Base-by-base conservation (phyloP, 2,888 invertebrate genomes). In the Drosophila percnosoma region DNA sequence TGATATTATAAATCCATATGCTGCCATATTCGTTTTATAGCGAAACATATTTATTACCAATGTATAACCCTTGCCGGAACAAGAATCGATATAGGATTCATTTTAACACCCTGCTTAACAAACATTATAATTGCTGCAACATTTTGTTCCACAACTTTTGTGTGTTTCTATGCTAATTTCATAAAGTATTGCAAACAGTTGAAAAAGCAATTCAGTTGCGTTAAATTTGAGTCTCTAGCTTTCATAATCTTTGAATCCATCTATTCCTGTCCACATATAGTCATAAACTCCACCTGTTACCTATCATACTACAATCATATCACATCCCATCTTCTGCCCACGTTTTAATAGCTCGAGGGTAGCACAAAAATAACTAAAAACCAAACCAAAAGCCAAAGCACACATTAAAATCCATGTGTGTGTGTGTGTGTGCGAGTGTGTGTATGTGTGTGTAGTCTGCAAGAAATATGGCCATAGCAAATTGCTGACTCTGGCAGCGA, bases 401-500 rank as follows among this genome's bases (percentile, higher is more conserved):
- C 85, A 87, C 83, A 85, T 89, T 84, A 89, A 87, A 83, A 89
- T 89, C 77, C 83, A 78, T 77, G 73, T 79, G 73, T 73, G 79
- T 79, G 77, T 75, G 36, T 45, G n/a, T n/a, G n/a, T n/a, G n/a
- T n/a, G n/a, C n/a, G n/a, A n/a, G n/a, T n/a, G n/a, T n/a, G n/a
- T n/a, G n/a, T n/a, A n/a, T n/a, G n/a, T n/a, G n/a, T n/a, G 69
- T 77, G 73, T 78, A 70, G 79, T 76, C 83, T 73, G 60, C 24
- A 73, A 81, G 82, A 90, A 88, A 90, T 88, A 90, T 90, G 82
- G 73, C 79, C 82, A 87, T 72, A 82, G 85, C 90, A 87, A 87
- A 87, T 90, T 87, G 87, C 90, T 90, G 87, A 87, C 89, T 87
- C 75, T 85, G 87, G 84, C 87, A 83, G 33, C 27, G 76, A 84